These are phyloP conservation scores for Siderastrea siderea DNA, from an alignment of 92 coral and sea anemone genomes.

Conservation along the genomic window DNA sequence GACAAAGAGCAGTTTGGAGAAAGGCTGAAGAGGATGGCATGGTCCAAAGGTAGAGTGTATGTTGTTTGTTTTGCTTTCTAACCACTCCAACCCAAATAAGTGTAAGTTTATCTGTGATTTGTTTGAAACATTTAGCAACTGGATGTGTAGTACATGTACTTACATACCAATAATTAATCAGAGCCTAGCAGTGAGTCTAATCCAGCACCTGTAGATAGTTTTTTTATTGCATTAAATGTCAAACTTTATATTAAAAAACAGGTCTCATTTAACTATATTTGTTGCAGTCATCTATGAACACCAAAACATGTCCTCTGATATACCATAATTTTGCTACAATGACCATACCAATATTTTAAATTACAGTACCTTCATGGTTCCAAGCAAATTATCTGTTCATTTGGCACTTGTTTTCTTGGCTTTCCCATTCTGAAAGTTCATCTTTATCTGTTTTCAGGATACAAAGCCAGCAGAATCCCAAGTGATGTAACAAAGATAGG, in stretches of 20 bases:
- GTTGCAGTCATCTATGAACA: constrained; percentile 6
- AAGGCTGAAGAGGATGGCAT: constrained; percentile 16
- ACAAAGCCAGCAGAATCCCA: constrained; percentile 26
- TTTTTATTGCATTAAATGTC: no score
- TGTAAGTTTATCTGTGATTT: no score
- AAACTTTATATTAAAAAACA: neutral
- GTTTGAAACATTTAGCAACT: no score
- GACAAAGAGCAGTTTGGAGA: constrained; percentile 6
- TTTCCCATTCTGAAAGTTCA: constrained; percentile 1
- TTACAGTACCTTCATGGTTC: neutral
- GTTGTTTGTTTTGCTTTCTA: neutral
- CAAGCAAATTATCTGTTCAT: no score
- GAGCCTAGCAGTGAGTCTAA: no score
- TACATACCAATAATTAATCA: no score
- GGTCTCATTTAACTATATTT: neutral
- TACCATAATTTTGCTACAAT: no score
- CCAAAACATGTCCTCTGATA: neutral
- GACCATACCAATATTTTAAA: no score
- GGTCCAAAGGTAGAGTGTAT: constrained; percentile 5
- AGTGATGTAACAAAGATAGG: constrained; percentile 33
- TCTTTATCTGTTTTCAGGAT: neutral
- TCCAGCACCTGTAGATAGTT: no score
- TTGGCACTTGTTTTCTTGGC: neutral
- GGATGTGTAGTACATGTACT: no score
- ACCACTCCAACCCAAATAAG: neutral